phyloP scores from a whole-genome alignment of 2,888 invertebrate genomes.

The Unio delphinus region DNA sequence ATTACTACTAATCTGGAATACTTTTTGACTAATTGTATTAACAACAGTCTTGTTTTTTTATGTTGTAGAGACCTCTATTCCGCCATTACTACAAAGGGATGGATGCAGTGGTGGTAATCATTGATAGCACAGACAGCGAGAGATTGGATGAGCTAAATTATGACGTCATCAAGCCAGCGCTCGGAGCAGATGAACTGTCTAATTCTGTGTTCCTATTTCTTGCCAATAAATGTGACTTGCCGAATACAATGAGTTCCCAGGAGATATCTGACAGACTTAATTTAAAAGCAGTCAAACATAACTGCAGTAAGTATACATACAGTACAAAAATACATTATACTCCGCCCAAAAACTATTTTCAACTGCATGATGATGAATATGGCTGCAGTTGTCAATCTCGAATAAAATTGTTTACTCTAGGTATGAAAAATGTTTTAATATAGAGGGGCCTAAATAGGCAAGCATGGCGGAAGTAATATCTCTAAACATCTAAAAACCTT shows the following conservation, averaged over 20 bases:
- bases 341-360: too few species aligned
- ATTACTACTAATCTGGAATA: too few species aligned
- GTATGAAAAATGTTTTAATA: too few species aligned
- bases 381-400: neutral
- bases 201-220: conserved; percentile 57
- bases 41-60: neutral
- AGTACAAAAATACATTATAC: too few species aligned
- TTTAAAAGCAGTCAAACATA: conserved; percentile 50
- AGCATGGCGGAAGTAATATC: too few species aligned
- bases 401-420: neutral
- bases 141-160: conserved; percentile 59
- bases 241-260: conserved; percentile 46
- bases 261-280: conserved; percentile 53
- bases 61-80: conserved; percentile 57
- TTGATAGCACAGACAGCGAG: conserved; percentile 59
- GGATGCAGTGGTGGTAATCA: conserved; percentile 63
- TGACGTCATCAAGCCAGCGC: conserved; percentile 62
- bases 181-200: conserved; percentile 55
- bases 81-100: conserved; percentile 64
- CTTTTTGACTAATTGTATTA: too few species aligned
- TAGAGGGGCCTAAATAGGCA: too few species aligned
- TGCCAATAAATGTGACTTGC: conserved; percentile 60
- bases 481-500: too few species aligned
- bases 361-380: too few species aligned
- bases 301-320: conserved; percentile 49